Evolutionary conservation across 2,113 vertebrate species (phyloP), one percentile per base, ranked within the genome.

Genomic region (Neoarius graeffei): DNA sequence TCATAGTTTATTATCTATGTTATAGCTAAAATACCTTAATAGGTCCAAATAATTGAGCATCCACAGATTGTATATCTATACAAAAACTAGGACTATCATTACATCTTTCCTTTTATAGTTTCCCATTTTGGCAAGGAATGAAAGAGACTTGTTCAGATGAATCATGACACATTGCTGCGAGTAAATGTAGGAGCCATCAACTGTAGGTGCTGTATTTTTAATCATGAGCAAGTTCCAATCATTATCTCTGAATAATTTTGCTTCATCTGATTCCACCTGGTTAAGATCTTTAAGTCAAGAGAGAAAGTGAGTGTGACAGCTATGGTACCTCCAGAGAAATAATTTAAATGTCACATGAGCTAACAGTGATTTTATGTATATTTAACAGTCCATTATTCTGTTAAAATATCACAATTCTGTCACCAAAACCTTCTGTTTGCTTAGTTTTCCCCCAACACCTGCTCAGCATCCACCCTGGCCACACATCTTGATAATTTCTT

Each of bases 51-150:
- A 25, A 27, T 59, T 52, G 13, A 62, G 14, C 6, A 83, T 50
- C 42, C 2, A 25, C 42, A 64, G 11, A n/a, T 64, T 1, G 4
- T n/a, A 62, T 76, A 27, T 48, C 17, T 30, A 60, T 57, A 48
- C 20, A n/a, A 67, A 20, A 67, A 83, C 23, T 25, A 66, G 25
- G 23, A 27, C 42, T 15, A 7, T 62, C 71, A 85, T 77, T 85
- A 85, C 35, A 77, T 7, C 56, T 20, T 85, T 85, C 84, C 13
- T 57, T 85, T 74, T 85, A 59, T 64, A 62, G 20, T 35, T 62
- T 62, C 7, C 42, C 11, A n/a, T 60, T 60, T 23, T 50, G 81
- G 19, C 11, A 27, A 25, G 54, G 19, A 5, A 42, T 17, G 54
- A 20, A 84, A 5, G 59, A 64, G 42, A 66, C 30, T 50, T 19